Evolutionary conservation across 2,113 vertebrate genomes (phyloP).

Genomic region (Corynorhinus townsendii): DNA sequence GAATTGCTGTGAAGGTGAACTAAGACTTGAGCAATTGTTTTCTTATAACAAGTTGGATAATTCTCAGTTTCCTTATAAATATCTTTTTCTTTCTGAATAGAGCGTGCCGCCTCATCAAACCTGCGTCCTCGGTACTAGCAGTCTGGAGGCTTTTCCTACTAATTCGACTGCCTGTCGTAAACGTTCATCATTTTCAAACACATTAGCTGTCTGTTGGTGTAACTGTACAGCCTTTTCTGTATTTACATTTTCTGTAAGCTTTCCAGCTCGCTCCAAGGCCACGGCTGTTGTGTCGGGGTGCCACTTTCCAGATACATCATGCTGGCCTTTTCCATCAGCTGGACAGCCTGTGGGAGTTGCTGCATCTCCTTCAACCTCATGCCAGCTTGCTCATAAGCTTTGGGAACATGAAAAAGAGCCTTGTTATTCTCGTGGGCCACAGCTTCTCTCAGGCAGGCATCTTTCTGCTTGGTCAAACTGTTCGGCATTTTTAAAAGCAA

Average conservation of each 20-base stretch:
- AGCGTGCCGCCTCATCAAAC: slow-evolving; percentile 93
- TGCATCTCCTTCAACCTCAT: slow-evolving; percentile 89
- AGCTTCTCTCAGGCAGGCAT: slow-evolving; percentile 95
- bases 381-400: too few species aligned
- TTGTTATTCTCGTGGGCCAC: slow-evolving; percentile 95
- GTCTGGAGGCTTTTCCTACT: slow-evolving; percentile 93
- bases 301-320: slow-evolving; percentile 98
- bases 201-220: slow-evolving; percentile 95
- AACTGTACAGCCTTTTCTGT: slow-evolving; percentile 96
- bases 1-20: slow-evolving; percentile 97
- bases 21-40: slow-evolving; percentile 98
- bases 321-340: slow-evolving; percentile 95
- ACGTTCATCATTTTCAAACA: slow-evolving; percentile 98
- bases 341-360: slow-evolving; percentile 91
- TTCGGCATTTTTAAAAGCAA: slow-evolving; percentile 99
- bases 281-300: slow-evolving; percentile 97
- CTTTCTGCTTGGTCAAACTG: slow-evolving; percentile 97
- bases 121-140: slow-evolving; percentile 92
- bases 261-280: slow-evolving; percentile 95
- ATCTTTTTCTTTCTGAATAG: slow-evolving; percentile 97
- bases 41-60: slow-evolving; percentile 85
- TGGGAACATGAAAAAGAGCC: slow-evolving; percentile 83
- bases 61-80: slow-evolving; percentile 95
- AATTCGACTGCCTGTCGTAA: slow-evolving; percentile 95
- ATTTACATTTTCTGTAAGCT: slow-evolving; percentile 95